Base-by-base conservation (phyloP, 2,888 invertebrate species). In the Omphaloscelis lunosa region DNA sequence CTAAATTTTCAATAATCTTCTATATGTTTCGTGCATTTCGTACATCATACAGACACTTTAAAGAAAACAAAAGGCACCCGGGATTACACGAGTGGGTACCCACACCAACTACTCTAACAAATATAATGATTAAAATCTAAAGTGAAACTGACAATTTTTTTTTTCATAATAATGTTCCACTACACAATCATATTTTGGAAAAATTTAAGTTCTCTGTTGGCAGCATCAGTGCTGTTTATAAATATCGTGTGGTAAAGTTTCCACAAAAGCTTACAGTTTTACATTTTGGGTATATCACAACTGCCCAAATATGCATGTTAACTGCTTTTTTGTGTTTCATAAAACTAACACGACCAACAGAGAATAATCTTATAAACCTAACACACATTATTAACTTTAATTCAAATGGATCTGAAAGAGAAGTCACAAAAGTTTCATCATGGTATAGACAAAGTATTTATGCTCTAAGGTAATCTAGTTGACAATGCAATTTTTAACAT, bases 21-120 rank as follows among this genome's bases (percentile, higher is more conserved):
- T 98, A 98, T 97, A 98, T 97, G 98, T 98, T 98, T 98, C 98
- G 98, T 98, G 98, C 98, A 98, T 98, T 98, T 98, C 98, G 97
- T 98, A 98, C 97, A 98, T 98, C 97, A 98, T 98, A 98, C 98
- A 98, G 98, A 97, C 96, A 96, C 94, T 94, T 95, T 89, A 93
- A 93, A 92, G 91, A 93, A 96, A 96, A 94, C 95, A 93, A 96
- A 96, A 94, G 97, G 96, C 96, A 96, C 97, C 97, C 97, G 86
- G 92, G 94, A 95, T 95, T 97, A 97, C 94, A 97, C 92, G 94
- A 93, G 86, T 91, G 97, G 96, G 96, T 94, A 95, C 96, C 96
- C 92, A 96, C 96, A 96, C 96, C 95, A 90, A 96, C 97, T 97
- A 97, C 95, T 94, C 97, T 97, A 97, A 95, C 93, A 95, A 95